Conservation (phyloP, 35 echinoderm and acorn worm genomes). For the Lytechinus pictus region DNA sequence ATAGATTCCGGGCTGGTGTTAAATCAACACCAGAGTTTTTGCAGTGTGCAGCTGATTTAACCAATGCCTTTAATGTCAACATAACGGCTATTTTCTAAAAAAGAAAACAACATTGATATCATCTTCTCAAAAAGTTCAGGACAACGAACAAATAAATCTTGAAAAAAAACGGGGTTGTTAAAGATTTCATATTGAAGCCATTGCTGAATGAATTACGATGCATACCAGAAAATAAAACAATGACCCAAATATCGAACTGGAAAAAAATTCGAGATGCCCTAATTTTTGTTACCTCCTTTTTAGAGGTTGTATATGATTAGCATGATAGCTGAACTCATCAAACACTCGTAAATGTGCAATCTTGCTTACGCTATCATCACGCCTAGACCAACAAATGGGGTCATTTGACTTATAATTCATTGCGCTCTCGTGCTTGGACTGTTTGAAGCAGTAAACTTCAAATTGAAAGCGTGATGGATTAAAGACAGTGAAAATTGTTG, state of each 20-base stretch:
- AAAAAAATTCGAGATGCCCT: not conserved
- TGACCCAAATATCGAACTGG: not conserved
- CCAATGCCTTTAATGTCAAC: too few relatives aligned
- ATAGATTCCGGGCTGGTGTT: too few relatives aligned
- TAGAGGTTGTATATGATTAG: not conserved
- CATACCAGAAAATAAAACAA: not conserved
- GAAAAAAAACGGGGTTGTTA: not conserved
- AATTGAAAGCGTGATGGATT: too few relatives aligned
- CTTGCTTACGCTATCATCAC: conserved; percentile 36
- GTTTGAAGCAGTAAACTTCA: not conserved
- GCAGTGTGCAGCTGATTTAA: too few relatives aligned
- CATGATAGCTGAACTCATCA: not conserved
- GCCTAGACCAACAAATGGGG: not conserved
- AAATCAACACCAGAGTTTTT: too few relatives aligned
- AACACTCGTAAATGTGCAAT: conserved; percentile 38
- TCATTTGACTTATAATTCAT: conserved; percentile 24
- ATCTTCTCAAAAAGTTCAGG: too few relatives aligned
- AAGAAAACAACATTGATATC: not conserved
- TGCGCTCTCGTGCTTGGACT: not conserved
- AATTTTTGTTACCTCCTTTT: not conserved
- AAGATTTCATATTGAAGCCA: not conserved
- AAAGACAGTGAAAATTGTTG: too few relatives aligned
- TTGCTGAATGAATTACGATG: not conserved
- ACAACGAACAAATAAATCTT: not conserved
- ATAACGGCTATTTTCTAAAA: too few relatives aligned